Conservation (phyloP, 2,888 invertebrate genomes). For the Eledona agricola region DNA sequence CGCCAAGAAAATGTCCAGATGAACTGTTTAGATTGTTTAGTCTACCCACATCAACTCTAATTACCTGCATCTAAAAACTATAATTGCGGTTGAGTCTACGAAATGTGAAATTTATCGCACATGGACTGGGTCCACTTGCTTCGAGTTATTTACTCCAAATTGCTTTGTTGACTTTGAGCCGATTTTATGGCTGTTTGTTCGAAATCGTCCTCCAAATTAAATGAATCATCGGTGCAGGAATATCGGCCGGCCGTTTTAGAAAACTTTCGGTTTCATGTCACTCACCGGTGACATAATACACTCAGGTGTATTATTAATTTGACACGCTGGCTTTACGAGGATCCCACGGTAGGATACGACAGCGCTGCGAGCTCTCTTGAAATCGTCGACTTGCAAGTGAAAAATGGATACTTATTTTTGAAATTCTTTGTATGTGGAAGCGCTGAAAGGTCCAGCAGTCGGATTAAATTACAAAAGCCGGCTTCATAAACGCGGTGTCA, state of each 20-base stretch:
- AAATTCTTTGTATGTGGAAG: conserved; percentile 15
- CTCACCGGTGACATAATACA: too few relatives aligned
- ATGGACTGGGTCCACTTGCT: conserved; percentile 44
- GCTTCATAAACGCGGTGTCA: conserved; percentile 38
- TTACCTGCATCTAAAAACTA: conserved; percentile 49
- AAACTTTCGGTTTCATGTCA: too few relatives aligned
- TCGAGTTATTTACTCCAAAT: conserved; percentile 41
- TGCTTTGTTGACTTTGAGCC: conserved; percentile 33
- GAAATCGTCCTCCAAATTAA: too few relatives aligned
- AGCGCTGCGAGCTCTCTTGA: background rate
- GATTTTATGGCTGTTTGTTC: conserved; percentile 32
- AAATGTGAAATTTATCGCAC: conserved; percentile 44
- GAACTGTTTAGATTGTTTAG: conserved; percentile 53
- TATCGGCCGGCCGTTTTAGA: too few relatives aligned
- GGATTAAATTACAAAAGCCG: conserved; percentile 41
- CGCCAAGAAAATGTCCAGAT: conserved; percentile 53
- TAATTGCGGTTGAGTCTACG: conserved; percentile 49
- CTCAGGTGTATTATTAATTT: too few relatives aligned
- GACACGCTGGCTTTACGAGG: conserved; percentile 1
- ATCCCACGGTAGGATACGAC: background rate
- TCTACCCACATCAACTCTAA: conserved; percentile 53
- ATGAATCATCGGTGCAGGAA: too few relatives aligned
- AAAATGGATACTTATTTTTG: conserved; percentile 16
- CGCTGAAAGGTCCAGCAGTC: conserved; percentile 38
- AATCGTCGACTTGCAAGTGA: conserved; percentile 3